phyloP scores from a whole-genome alignment of 2,113 vertebrate species.

The Drymodes brunneopygia region DNA sequence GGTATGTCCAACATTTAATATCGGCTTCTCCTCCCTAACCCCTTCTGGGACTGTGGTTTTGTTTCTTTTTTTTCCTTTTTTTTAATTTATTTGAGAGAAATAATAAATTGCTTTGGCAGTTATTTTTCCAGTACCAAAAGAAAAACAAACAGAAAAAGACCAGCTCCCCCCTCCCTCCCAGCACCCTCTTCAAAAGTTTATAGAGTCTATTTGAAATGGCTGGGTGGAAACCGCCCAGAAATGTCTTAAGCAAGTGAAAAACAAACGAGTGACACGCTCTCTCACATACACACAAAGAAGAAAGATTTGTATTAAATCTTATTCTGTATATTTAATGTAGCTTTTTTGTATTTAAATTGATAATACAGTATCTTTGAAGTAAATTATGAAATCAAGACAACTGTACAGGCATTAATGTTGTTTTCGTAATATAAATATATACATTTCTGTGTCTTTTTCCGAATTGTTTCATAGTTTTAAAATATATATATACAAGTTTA shows the following conservation, averaged over 20 bases:
- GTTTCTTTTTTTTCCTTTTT: background rate
- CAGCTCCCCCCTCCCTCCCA: background rate
- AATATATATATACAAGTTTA: slow-evolving; percentile 72
- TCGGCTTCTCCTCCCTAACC: slow-evolving; percentile 73
- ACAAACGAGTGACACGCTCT: slow-evolving; percentile 44
- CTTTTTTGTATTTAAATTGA: slow-evolving; percentile 99
- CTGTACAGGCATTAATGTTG: slow-evolving; percentile 91
- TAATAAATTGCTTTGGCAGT: slow-evolving; percentile 68
- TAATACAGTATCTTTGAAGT: slow-evolving; percentile 99
- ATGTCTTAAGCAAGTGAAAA: slow-evolving; percentile 89
- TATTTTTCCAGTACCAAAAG: slow-evolving; percentile 72
- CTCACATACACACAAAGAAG: slow-evolving; percentile 36
- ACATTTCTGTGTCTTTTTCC: slow-evolving; percentile 78
- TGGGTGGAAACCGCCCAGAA: slow-evolving; percentile 80
- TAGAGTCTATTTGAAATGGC: slow-evolving; percentile 87
- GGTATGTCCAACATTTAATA: slow-evolving; percentile 99
- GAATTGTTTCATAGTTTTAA: slow-evolving; percentile 82
- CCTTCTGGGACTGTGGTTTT: slow-evolving; percentile 40
- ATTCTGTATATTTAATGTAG: slow-evolving; percentile 99
- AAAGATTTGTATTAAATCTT: slow-evolving; percentile 98
- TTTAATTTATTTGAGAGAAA: slow-evolving; percentile 75
- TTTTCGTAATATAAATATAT: slow-evolving; percentile 85
- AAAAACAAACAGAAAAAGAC: slow-evolving; percentile 68
- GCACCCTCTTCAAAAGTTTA: slow-evolving; percentile 80
- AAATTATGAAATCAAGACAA: slow-evolving; percentile 94